Percentiles rank a stretch among this genome's conserved stretches.
These are phyloP conservation scores for Gulo gulo DNA, from an alignment of 2,113 vertebrate genomes.

Conservation along the genomic window DNA sequence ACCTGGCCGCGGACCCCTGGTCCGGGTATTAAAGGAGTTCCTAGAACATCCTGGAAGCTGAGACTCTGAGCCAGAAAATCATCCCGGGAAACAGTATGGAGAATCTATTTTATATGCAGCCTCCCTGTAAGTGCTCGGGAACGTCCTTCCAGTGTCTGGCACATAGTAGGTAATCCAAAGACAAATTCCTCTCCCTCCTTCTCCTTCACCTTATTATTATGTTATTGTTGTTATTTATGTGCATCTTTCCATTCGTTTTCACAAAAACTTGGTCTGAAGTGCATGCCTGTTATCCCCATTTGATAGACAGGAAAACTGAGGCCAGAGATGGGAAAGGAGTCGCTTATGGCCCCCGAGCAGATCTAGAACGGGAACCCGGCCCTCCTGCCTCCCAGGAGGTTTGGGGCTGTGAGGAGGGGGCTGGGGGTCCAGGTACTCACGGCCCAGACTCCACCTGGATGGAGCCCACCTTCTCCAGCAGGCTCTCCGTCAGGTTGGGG, in stretches of 20 bases:
- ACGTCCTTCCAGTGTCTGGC: rapidly evolving
- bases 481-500: constrained; percentile 86
- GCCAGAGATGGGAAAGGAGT: neutral
- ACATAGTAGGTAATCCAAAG: too few relatives aligned
- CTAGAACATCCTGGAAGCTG: neutral
- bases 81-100: rapidly evolving
- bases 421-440: constrained; percentile 80
- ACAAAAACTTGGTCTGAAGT: neutral
- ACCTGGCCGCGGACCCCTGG: neutral
- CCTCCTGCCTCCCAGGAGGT: neutral
- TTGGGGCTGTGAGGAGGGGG: neutral
- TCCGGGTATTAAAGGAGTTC: neutral
- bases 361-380: neutral
- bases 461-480: constrained; percentile 90
- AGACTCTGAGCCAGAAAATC: neutral
- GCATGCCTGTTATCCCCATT: neutral
- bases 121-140: neutral
- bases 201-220: too few relatives aligned
- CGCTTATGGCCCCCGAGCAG: too few relatives aligned
- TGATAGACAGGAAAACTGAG: neutral
- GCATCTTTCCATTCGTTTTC: neutral
- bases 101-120: rapidly evolving
- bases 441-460: constrained; percentile 91
- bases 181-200: too few relatives aligned
- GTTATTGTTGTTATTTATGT: neutral